Evolutionary conservation across 1,140 invertebrate species (phyloP).

Genomic region (Panagrolaimus sp.): DNA sequence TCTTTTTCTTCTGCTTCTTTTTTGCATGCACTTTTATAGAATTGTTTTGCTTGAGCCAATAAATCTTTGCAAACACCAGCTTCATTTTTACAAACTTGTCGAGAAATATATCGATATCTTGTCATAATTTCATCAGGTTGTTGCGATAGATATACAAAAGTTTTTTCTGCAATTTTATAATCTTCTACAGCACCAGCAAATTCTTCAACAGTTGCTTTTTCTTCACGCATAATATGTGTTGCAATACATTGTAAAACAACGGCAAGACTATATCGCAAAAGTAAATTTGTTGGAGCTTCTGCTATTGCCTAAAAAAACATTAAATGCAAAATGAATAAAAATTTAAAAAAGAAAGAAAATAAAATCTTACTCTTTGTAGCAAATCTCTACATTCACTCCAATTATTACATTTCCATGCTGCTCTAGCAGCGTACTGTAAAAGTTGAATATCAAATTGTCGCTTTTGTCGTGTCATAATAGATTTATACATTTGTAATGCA

Average conservation of each 20-base stretch:
- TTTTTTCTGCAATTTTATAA: background rate
- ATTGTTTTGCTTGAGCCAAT: background rate
- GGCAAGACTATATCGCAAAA: background rate
- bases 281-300: background rate
- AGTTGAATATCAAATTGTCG: constrained; percentile 1
- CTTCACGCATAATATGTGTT: background rate
- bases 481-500: background rate
- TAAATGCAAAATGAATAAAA: no score
- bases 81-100: background rate
- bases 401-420: background rate
- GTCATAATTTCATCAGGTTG: constrained; percentile 6
- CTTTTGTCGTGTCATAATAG: background rate
- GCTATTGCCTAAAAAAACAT: no score
- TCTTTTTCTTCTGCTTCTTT: constrained; percentile 1
- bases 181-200: background rate
- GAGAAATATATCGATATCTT: background rate
- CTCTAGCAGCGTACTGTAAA: background rate
- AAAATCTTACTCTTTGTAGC: background rate
- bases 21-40: background rate
- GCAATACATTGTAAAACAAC: background rate
- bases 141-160: background rate
- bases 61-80: constrained; percentile 5
- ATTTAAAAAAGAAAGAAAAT: no score
- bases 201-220: background rate
- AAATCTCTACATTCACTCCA: background rate